A percentile compares a stretch with the other conserved stretches of the same genome.
These are phyloP conservation scores for Ooceraea biroi DNA, from an alignment of 1,140 invertebrate genomes.

Conservation along the genomic window DNA sequence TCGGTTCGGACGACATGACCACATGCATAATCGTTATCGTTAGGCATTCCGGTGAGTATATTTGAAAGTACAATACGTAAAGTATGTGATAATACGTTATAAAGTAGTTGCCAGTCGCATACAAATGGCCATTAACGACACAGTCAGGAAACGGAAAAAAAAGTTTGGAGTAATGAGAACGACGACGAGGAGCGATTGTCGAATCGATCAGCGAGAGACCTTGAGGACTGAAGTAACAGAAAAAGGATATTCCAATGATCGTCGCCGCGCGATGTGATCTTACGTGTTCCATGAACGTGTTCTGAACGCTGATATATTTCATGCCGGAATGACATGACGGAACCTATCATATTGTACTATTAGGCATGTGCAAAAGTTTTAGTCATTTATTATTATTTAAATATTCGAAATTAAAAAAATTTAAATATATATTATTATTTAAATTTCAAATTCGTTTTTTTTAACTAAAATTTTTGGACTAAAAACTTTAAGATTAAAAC, in stretches of 20 bases:
- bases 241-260: too few species aligned
- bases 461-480: too few species aligned
- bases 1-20: slow-evolving; percentile 97
- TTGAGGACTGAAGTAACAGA: neutral
- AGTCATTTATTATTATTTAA: too few species aligned
- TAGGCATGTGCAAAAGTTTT: too few species aligned
- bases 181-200: neutral
- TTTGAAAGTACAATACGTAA: slow-evolving; percentile 54
- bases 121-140: slow-evolving; percentile 15
- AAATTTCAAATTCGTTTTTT: too few species aligned
- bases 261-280: neutral
- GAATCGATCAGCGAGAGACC: slow-evolving; percentile 1
- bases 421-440: too few species aligned
- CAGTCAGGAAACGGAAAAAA: neutral
- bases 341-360: neutral
- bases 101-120: slow-evolving; percentile 28
- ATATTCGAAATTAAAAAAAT: too few species aligned
- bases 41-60: slow-evolving; percentile 94
- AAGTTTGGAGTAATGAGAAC: slow-evolving; percentile 24
- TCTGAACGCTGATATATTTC: slow-evolving; percentile 8
- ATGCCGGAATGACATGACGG: neutral
- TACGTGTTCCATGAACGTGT: neutral
- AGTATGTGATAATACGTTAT: slow-evolving; percentile 39
- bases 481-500: too few species aligned
- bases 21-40: slow-evolving; percentile 97